Conservation (phyloP, 2,113 vertebrate genomes). For the Prunella fulvescens region DNA sequence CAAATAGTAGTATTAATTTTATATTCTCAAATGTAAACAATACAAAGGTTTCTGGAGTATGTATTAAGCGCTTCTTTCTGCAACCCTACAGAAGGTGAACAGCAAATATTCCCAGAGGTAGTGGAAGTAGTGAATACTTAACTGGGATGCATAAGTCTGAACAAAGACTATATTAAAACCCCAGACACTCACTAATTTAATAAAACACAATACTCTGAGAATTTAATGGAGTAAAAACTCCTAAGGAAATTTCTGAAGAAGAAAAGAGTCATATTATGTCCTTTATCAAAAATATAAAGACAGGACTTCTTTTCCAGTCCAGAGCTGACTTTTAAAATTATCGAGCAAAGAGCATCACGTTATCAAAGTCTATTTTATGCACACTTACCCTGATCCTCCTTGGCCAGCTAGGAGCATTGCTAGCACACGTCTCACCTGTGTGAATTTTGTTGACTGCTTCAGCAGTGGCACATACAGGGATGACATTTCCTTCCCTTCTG, state of each 20-base stretch:
- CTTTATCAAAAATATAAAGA: neutral
- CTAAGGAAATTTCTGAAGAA: neutral
- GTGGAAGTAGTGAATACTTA: neutral
- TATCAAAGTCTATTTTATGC: neutral
- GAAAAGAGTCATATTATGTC: neutral
- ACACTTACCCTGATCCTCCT: neutral
- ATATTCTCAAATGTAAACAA: neutral
- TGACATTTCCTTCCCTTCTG: neutral
- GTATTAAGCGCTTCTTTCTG: neutral
- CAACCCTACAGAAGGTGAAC: neutral
- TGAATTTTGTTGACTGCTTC: neutral
- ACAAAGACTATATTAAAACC: neutral
- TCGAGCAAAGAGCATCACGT: neutral
- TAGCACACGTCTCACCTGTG: neutral
- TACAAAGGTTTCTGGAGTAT: neutral
- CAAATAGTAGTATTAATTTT: neutral
- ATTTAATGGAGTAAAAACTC: neutral
- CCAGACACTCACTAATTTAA: neutral
- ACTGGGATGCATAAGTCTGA: neutral
- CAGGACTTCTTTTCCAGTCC: rapidly evolving
- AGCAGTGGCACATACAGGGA: neutral
- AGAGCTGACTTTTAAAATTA: neutral
- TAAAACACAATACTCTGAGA: neutral
- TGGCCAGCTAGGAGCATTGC: neutral
- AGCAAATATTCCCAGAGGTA: neutral